Evolutionary conservation across 2,888 invertebrate species (phyloP), one percentile per base, ranked within the genome.

Genomic region (Ichneumoninae sp.): DNA sequence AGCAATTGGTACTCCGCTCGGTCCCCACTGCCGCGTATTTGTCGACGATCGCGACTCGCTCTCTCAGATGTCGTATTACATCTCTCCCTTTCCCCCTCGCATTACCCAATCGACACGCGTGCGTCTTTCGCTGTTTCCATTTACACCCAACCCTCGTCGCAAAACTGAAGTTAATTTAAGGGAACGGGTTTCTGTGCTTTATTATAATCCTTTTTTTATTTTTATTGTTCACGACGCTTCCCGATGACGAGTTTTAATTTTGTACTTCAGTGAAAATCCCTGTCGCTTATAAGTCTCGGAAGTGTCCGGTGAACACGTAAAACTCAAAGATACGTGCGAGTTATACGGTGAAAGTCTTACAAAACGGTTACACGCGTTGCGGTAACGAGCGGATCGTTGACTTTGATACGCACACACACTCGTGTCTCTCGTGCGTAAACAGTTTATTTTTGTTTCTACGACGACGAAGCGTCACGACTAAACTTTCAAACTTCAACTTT

Each of bases 321-420:
- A 16, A 54, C 50, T 30, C 10, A 26, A 40, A 70, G 36, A 33
- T 57, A 82, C 81, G 54, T 40, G 57, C 78, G 71, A 44, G 70
- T 77, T 84, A 65, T 44, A 62, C 22, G 75, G 82, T 76, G 85
- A 82, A 82, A 85, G 85, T 85, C 69, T 71, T n/a, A 36, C 44
- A 47, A 36, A 36, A 22, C 72, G 54, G 47, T 44, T 50, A 80
- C 16, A 44, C 8, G 65, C 74, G 76, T 80, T 72, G 75, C 36
- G 65, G 19, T 57, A 69, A 70, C 52, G 47, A 74, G 19, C 62
- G 26, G 62, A 69, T 77, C 83, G 52, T 78, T 78, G 80, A 70
- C 66, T 54, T 84, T 74, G 69, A 60, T 70, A 44, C n/a, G 36
- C 50, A 6, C 54, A 5, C 47, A 19, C 26, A 22, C 22, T 60